These are phyloP conservation scores for Xenopus tropicalis DNA, from an alignment of 2,113 vertebrate species.

Conservation along the genomic window UCB_Xtro_10.0 CM004444.2:29396501-29397000, in stretches of 20 bases:
- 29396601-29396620: constrained; percentile 68
- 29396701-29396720: constrained; percentile 66
- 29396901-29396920: constrained; percentile 76
- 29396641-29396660: constrained; percentile 68
- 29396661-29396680: constrained; percentile 48
- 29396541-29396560: constrained; percentile 84
- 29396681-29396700: constrained; percentile 65
- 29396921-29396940: constrained; percentile 62
- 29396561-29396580: constrained; percentile 65
- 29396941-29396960: constrained; percentile 49
- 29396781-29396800: constrained; percentile 55
- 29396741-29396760: constrained; percentile 66
- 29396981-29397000: neutral
- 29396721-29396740: constrained; percentile 63
- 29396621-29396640: constrained; percentile 65
- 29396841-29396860: constrained; percentile 59
- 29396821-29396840: constrained; percentile 64
- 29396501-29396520: constrained; percentile 60
- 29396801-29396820: constrained; percentile 64
- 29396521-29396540: constrained; percentile 60
- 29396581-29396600: constrained; percentile 66
- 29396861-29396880: constrained; percentile 40
- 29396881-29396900: constrained; percentile 50
- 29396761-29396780: constrained; percentile 49
- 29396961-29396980: constrained; percentile 19